Percentiles rank a stretch among this genome's conserved stretches.
Evolutionary conservation across 2,888 invertebrate species (phyloP).

Genomic region (Drosophila parthenogenetica): DNA sequence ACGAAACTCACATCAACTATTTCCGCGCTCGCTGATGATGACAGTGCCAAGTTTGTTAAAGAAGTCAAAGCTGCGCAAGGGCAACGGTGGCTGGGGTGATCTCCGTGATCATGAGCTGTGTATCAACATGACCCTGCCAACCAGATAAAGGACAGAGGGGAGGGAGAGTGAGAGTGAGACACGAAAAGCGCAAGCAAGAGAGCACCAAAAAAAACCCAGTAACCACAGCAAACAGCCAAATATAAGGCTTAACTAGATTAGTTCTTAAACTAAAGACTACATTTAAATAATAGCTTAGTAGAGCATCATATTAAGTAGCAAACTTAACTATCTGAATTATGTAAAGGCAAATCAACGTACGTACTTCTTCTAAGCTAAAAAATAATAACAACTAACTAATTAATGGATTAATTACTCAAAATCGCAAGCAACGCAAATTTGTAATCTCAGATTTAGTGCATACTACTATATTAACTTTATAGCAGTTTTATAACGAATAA

Average conservation of each 20-base stretch:
- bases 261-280: slow-evolving; percentile 31
- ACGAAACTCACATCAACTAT: slow-evolving; percentile 88
- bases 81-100: slow-evolving; percentile 99
- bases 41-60: slow-evolving; percentile 89
- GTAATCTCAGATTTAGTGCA: slow-evolving; percentile 26
- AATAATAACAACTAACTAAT: slow-evolving; percentile 7
- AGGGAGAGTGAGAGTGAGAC: neutral
- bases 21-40: slow-evolving; percentile 89
- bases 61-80: slow-evolving; percentile 92
- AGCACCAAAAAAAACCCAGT: slow-evolving; percentile 35
- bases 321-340: slow-evolving; percentile 28
- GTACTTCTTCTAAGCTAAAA: slow-evolving; percentile 30
- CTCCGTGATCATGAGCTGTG: slow-evolving; percentile 93
- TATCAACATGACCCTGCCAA: slow-evolving; percentile 88
- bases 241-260: slow-evolving; percentile 35
- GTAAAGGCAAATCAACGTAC: slow-evolving; percentile 27
- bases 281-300: slow-evolving; percentile 45
- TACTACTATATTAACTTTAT: neutral
- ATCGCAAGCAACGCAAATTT: slow-evolving; percentile 61
- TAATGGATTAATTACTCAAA: slow-evolving; percentile 28
- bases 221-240: slow-evolving; percentile 29
- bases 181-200: neutral
- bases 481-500: slow-evolving; percentile 29
- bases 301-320: slow-evolving; percentile 27
- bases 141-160: slow-evolving; percentile 61